Evolutionary conservation across 2,888 invertebrate genomes (phyloP), one percentile per base, ranked within the genome.

Genomic region (Ophioninae sp.): DNA sequence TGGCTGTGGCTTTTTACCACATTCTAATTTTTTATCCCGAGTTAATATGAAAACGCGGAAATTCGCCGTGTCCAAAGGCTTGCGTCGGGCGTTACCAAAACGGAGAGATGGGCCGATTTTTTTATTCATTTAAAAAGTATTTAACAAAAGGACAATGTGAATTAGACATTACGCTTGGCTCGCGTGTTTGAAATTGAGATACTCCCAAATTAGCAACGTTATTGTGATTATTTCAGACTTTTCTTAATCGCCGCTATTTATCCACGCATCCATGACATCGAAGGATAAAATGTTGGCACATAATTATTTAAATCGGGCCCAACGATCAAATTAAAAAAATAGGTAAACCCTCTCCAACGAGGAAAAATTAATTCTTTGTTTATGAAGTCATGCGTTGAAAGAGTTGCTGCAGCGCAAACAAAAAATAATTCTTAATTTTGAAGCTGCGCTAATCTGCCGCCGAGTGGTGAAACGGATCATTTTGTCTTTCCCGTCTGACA

Each of bases 391-490:
- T 17, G 13, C 50, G 50, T 50, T 50, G 50, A 50, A 13, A 10
- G 50, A 50, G 50, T 50, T 50, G 17, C 17, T 10, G 50, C 50
- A 10, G 50, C 13, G 5, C 50, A 17, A 50, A 13, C 50, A 50
- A 50, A 50, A 50, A 50, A 50, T 50, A 17, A 13, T 50, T 50
- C 13, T 50, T 10, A 50, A 57, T 3, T 68, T 70, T 30, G 2
- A 21, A 41, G 41, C 7, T 68, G 13, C 44, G 17, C 44, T 1
- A 23, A 44, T 44, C 10, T 68, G 20, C 21, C 3, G 13, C 21
- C 50, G 21, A 39, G 20, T 10, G 64, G 68, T 37, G 74, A 65
- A 21, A 64, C 62, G 44, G 23, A 23, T 56, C 7, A 41, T 59
- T 30, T 44, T 62, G 30, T 23, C 50, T 44, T 30, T 74, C 21